Base-by-base conservation (phyloP, 2,113 vertebrate genomes). In the Odontesthes bonariensis region DNA sequence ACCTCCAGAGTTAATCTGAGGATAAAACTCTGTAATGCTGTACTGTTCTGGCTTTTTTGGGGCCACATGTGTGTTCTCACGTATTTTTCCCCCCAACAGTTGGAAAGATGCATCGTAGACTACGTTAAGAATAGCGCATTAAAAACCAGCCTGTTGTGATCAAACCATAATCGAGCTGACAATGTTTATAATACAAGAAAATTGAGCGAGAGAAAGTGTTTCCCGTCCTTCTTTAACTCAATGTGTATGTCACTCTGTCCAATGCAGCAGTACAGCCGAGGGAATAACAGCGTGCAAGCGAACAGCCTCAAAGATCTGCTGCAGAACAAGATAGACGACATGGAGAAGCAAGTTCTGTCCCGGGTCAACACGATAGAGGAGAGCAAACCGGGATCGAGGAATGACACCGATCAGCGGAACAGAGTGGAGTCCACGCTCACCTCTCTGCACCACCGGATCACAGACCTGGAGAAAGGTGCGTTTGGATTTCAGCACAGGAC, bases 311-410 rank as follows among this genome's bases (percentile, higher is more conserved):
- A 97, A 85, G 97, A 98, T 74, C 92, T 98, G 74, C 96, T 99
- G 83, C 97, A 99, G 82, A 97, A 94, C 91, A 98, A 98, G 87
- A 97, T 99, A 55, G 97, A 99, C 44, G 97, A 99, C 75, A 94
- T 99, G 94, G 97, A 99, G 94, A 95, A 96, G 93, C 97, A 99
- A 91, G 97, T 98, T 58, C 94, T 98, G 84, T 96, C 96, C 63
- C 93, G 97, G 59, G 97, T 99, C 88, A 98, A 97, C 94, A 96
- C 94, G 55, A 70, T 98, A 79, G 97, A 98, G 84, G 97, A 98
- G 79, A 94, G 91, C 68, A 97, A 96, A 87, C 90, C 89, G 23
- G 93, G 81, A 33, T 77, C 94, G 32, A 93, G 80, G 87, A 99
- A 99, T 47, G 96, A 97, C 73, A 95, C 95, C 0, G 97, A 98